Evolutionary conservation across 2,113 vertebrate species (phyloP).

Genomic region (Strigops habroptila): DNA sequence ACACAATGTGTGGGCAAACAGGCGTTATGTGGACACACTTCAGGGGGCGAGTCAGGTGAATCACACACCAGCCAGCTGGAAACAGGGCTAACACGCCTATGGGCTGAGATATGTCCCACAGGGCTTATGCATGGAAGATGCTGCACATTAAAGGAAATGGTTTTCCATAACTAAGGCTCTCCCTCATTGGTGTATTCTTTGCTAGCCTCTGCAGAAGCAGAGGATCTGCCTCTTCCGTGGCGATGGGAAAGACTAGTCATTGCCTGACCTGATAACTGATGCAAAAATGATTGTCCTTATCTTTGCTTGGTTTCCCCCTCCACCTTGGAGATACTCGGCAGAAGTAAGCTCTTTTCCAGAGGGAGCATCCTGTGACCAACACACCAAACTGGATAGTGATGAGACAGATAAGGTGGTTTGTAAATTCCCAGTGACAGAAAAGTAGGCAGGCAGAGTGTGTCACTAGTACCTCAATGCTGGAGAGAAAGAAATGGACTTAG

Average conservation of each 20-base stretch:
- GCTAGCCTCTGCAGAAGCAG: not conserved
- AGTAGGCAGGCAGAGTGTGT: rapidly evolving
- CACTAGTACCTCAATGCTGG: too few relatives aligned
- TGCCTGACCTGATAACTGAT: not conserved
- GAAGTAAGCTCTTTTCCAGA: not conserved
- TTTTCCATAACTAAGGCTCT: not conserved
- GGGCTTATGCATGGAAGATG: not conserved
- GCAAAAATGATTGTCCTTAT: not conserved
- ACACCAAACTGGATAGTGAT: not conserved
- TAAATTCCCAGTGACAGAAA: not conserved
- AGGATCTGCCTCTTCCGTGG: not conserved
- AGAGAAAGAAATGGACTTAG: not conserved
- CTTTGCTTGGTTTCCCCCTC: rapidly evolving
- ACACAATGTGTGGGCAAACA: not conserved
- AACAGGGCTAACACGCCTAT: not conserved
- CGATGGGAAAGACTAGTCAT: not conserved
- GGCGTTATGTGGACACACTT: rapidly evolving
- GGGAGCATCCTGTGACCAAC: not conserved
- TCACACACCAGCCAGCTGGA: not conserved
- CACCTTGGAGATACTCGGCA: not conserved
- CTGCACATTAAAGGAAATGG: not conserved
- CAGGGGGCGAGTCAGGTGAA: not conserved
- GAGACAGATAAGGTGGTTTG: not conserved
- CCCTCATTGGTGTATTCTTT: not conserved
- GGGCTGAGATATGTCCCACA: rapidly evolving